Evolutionary conservation across 2,888 invertebrate genomes (phyloP).

Genomic region (Folsomia manolachei): DNA sequence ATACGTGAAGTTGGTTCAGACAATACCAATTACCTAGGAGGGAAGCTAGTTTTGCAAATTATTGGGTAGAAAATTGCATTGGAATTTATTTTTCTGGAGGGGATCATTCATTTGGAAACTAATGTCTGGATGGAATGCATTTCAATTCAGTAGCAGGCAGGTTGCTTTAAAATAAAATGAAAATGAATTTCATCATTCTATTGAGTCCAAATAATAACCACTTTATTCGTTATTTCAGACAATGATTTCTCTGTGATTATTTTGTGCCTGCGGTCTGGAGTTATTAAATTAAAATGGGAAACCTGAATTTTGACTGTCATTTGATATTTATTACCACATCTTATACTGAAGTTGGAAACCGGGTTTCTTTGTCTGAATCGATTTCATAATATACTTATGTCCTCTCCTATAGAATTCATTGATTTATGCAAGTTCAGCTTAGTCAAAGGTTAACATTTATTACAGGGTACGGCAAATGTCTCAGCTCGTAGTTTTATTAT

Average conservation of each 20-base stretch:
- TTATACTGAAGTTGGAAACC: background rate
- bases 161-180: background rate
- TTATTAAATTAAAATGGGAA: background rate
- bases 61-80: too few relatives aligned
- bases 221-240: conserved; percentile 2
- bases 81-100: background rate
- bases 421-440: background rate
- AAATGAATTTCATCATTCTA: background rate
- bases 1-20: too few relatives aligned
- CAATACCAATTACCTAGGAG: too few relatives aligned
- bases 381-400: background rate
- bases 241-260: too few relatives aligned
- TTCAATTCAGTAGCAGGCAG: background rate
- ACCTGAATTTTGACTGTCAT: background rate
- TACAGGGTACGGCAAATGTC: too few relatives aligned
- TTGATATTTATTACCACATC: background rate
- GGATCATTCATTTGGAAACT: background rate
- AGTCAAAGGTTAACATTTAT: too few relatives aligned
- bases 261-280: background rate
- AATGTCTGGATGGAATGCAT: background rate
- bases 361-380: background rate
- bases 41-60: too few relatives aligned
- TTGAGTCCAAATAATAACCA: background rate
- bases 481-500: too few relatives aligned
- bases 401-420: background rate